Conservation (phyloP, 2,888 invertebrate genomes). For the Notocelia uddmanniana region DNA sequence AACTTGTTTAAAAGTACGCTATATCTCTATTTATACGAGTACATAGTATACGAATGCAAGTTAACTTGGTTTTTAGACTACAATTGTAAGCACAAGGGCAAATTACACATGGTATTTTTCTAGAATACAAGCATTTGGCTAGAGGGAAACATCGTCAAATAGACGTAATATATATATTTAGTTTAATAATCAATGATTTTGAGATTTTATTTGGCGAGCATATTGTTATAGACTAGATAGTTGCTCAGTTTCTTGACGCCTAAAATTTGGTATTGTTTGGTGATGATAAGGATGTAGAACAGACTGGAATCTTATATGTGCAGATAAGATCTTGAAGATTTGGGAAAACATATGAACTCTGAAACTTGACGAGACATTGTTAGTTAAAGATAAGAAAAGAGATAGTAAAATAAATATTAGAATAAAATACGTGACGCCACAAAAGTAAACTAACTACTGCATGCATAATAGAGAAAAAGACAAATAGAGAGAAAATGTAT, state of each 20-base stretch:
- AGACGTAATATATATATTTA: neutral
- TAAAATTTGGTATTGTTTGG: neutral
- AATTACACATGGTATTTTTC: neutral
- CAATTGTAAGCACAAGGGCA: neutral
- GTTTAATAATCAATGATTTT: neutral
- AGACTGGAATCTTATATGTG: conserved; percentile 11
- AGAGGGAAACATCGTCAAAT: too few relatives aligned
- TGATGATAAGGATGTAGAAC: conserved; percentile 13
- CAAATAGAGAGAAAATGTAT: conserved; percentile 32
- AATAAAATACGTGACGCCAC: conserved; percentile 29
- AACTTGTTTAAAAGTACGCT: neutral
- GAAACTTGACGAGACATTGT: conserved; percentile 9
- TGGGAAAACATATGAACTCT: conserved; percentile 1
- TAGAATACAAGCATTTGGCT: too few relatives aligned
- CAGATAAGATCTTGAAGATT: neutral
- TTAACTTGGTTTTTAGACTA: too few relatives aligned
- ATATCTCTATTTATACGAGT: neutral
- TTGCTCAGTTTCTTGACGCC: neutral
- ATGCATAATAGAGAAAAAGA: conserved; percentile 39
- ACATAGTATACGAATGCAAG: too few relatives aligned
- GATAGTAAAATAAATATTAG: conserved; percentile 18
- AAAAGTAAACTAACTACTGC: conserved; percentile 39
- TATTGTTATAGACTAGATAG: neutral
- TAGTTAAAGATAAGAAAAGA: neutral
- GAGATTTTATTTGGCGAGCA: neutral